Evolutionary conservation across 2,888 invertebrate species (phyloP).

Genomic region (Cheilosia vernalis): DNA sequence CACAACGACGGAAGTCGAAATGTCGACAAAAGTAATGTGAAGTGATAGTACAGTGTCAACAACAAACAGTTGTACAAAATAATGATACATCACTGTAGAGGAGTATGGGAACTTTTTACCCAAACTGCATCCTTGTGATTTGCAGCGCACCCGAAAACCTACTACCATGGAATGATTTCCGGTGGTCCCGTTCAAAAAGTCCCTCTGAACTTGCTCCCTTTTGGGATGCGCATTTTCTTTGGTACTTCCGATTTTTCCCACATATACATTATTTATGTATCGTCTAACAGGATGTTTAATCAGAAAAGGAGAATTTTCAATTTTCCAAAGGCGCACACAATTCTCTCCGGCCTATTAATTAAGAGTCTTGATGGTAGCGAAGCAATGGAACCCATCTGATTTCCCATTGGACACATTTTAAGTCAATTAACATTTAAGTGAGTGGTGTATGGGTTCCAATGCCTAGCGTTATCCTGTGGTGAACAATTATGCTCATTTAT

Average conservation of each 20-base stretch:
- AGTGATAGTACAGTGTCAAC: slow-evolving; percentile 45
- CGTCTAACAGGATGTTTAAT: slow-evolving; percentile 5
- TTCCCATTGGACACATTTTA: slow-evolving; percentile 29
- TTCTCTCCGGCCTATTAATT: not conserved
- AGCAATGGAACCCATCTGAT: slow-evolving; percentile 6
- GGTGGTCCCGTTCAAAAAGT: slow-evolving; percentile 30
- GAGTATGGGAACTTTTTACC: not conserved
- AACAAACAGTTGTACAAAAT: slow-evolving; percentile 16
- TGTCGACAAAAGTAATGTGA: slow-evolving; percentile 29
- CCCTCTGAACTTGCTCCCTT: slow-evolving; percentile 8
- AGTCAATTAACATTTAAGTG: slow-evolving; percentile 35
- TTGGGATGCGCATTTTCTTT: not conserved
- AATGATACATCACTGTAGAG: not conserved
- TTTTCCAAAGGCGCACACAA: not conserved
- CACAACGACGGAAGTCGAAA: slow-evolving; percentile 34
- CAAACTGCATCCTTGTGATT: too few species aligned
- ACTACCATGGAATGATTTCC: slow-evolving; percentile 25
- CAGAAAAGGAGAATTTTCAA: slow-evolving; percentile 1
- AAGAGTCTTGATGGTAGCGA: not conserved
- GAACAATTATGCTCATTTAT: slow-evolving; percentile 68
- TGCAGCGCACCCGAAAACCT: not conserved
- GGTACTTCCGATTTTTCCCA: not conserved
- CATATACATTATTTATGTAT: not conserved
- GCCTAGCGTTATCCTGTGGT: slow-evolving; percentile 53
- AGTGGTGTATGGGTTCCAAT: slow-evolving; percentile 25